Evolutionary conservation across 2,797 vertebrate species (phyloP), one percentile per base, ranked within the genome.

Genomic region (Chanos chanos): DNA sequence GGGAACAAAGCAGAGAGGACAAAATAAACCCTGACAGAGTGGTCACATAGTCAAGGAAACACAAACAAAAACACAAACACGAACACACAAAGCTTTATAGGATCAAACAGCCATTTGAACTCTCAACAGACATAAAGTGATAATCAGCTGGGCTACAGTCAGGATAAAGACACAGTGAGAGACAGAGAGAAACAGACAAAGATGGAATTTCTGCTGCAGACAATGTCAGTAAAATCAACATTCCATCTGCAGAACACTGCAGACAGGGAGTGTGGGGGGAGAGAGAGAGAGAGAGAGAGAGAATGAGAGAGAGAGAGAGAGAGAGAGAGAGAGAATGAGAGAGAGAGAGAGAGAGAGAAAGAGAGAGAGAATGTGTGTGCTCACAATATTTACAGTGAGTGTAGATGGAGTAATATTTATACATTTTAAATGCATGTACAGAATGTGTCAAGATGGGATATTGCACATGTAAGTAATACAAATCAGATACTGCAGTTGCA

Each of bases 111-210:
- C n/a, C n/a, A n/a, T n/a, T n/a, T n/a, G n/a, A n/a, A n/a, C n/a
- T n/a, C n/a, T n/a, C n/a, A n/a, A n/a, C n/a, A n/a, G n/a, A n/a
- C n/a, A n/a, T n/a, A n/a, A n/a, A n/a, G n/a, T n/a, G n/a, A n/a
- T 62, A 43, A 41, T 43, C 31, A 58, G 8, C 39, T 49, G 27
- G 12, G 34, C 24, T 45, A 36, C 41, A 41, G 58, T 13, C 56
- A 18, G 16, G 27, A 18, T 31, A 5, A 6, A 36, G 43, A 49
- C 33, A 39, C 44, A 60, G 49, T 59, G 22, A 40, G 49, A 49
- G 34, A 52, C 8, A 19, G 27, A 51, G 37, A 61, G 21, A 41
- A 58, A 22, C 9, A 4, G 45, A 57, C 33, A 27, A 48, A 50
- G 34, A 3, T 50, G 25, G 24, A 7, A 50, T 41, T 31, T 50